phyloP scores from a whole-genome alignment of 2,888 invertebrate species.

The Apeira syringaria region DNA sequence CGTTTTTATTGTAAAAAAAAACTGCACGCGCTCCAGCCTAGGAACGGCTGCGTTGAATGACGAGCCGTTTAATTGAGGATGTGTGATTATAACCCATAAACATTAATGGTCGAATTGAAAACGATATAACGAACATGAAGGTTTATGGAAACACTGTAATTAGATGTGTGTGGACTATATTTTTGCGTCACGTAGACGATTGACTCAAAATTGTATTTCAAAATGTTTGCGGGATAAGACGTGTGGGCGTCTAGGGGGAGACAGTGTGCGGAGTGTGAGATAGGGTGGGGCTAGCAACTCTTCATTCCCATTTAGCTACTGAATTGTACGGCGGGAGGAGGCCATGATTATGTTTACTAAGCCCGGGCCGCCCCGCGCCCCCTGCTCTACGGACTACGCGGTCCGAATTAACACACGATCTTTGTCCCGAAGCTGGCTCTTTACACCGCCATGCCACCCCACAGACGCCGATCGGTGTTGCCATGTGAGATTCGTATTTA shows the following conservation, averaged over 20 bases:
- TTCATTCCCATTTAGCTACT: constrained; percentile 80
- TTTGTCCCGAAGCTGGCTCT: constrained; percentile 62
- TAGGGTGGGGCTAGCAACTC: constrained; percentile 61
- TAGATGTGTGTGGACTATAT: not conserved
- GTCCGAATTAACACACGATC: constrained; percentile 78
- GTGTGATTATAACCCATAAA: constrained; percentile 30
- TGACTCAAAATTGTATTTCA: constrained; percentile 27
- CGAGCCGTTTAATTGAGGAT: constrained; percentile 33
- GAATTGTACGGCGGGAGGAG: constrained; percentile 77
- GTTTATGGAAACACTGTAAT: constrained; percentile 9
- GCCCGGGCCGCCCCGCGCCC: constrained; percentile 62
- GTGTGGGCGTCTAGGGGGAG: constrained; percentile 62
- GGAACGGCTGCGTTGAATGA: constrained; percentile 30
- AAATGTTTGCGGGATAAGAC: constrained; percentile 62
- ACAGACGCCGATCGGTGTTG: constrained; percentile 43
- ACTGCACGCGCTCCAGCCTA: constrained; percentile 35
- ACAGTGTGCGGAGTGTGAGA: constrained; percentile 53
- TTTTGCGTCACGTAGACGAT: not conserved
- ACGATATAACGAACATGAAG: constrained; percentile 7
- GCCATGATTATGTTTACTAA: constrained; percentile 79
- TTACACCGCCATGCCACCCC: constrained; percentile 37
- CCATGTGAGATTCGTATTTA: constrained; percentile 43
- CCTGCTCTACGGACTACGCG: constrained; percentile 66
- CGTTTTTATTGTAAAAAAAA: constrained; percentile 47
- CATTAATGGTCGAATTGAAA: constrained; percentile 12